Conservation (phyloP, 2,113 vertebrate genomes). For the Mobula hypostoma region DNA sequence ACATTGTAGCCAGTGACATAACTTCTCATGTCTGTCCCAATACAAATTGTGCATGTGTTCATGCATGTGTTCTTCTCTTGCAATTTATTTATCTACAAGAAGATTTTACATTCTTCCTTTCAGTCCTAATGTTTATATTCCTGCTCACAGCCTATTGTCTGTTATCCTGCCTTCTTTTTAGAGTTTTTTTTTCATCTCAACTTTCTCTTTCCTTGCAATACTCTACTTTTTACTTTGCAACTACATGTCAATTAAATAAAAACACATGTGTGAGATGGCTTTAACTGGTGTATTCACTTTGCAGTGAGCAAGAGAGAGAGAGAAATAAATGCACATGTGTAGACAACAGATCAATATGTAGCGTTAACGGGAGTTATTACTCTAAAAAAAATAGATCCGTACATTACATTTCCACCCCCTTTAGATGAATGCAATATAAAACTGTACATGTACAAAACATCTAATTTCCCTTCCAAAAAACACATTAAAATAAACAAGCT, state of each 20-base stretch:
- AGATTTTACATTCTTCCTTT: not conserved
- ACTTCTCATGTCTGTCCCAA: not conserved
- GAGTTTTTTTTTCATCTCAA: not conserved
- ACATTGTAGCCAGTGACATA: not conserved
- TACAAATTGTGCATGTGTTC: not conserved
- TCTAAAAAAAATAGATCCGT: too few species aligned
- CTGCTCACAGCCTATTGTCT: not conserved
- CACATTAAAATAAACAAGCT: too few species aligned
- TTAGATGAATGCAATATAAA: too few species aligned
- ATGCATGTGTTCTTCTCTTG: not conserved
- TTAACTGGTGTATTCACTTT: too few species aligned
- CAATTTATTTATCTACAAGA: not conserved
- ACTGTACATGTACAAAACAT: too few species aligned
- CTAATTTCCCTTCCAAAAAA: too few species aligned
- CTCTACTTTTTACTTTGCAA: not conserved
- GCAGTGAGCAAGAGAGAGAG: too few species aligned
- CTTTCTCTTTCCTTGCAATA: not conserved
- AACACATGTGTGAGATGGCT: too few species aligned
- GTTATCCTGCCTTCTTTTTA: not conserved
- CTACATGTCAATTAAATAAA: not conserved
- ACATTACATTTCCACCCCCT: too few species aligned
- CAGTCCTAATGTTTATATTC: not conserved
- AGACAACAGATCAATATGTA: too few species aligned
- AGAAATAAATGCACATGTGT: too few species aligned
- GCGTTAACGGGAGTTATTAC: too few species aligned